A percentile compares a stretch with the other conserved stretches of the same genome.
These are phyloP conservation scores for Drosophila melanocephala DNA, from an alignment of 2,888 invertebrate species.

Conservation along the genomic window DNA sequence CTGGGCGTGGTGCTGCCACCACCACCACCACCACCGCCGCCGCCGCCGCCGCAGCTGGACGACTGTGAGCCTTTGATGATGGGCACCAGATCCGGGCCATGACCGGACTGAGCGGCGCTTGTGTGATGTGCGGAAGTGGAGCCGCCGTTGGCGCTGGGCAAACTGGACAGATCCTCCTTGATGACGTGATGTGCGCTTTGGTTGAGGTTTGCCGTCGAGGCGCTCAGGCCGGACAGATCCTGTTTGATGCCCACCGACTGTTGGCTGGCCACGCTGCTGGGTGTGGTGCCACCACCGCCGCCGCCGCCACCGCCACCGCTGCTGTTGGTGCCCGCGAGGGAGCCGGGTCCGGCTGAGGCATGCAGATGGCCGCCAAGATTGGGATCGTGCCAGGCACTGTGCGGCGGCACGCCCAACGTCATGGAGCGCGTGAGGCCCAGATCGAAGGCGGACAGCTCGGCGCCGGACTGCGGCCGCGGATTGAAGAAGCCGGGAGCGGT, in stretches of 20 bases:
- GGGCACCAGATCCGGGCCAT: constrained; percentile 78
- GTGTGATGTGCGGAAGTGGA: constrained; percentile 68
- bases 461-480: constrained; percentile 85
- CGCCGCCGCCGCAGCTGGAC: constrained; percentile 81
- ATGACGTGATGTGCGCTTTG: constrained; percentile 83
- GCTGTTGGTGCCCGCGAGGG: constrained; percentile 70
- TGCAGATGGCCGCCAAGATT: constrained; percentile 85
- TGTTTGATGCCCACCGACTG: constrained; percentile 84
- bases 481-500: constrained; percentile 86
- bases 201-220: constrained; percentile 70
- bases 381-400: constrained; percentile 87
- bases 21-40: constrained; percentile 84
- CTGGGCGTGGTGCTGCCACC: constrained; percentile 89
- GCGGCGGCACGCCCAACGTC: constrained; percentile 88
- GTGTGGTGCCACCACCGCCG: constrained; percentile 86
- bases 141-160: constrained; percentile 79
- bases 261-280: constrained; percentile 83
- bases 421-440: constrained; percentile 86
- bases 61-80: constrained; percentile 83
- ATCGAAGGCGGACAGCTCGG: constrained; percentile 85
- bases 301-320: constrained; percentile 69
- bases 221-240: constrained; percentile 80
- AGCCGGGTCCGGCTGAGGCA: constrained; percentile 84
- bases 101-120: constrained; percentile 69
- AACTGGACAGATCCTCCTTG: constrained; percentile 84